Conservation (phyloP, 53 echinoderm and acorn worm genomes). For the Luidia sarsii region DNA sequence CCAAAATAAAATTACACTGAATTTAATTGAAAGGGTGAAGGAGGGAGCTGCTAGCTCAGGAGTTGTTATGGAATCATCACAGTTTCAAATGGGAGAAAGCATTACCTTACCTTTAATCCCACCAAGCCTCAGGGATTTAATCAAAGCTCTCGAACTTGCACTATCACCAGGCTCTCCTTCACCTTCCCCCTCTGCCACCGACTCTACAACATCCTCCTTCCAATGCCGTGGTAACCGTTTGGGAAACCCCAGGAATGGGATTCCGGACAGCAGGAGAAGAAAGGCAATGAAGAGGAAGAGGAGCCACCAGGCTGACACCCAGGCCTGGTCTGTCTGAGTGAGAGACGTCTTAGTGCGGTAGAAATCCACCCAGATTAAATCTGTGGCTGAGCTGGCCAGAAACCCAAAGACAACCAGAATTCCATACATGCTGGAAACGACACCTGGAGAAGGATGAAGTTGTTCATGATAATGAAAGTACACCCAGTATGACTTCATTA, state of each 20-base stretch:
- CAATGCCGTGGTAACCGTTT: conserved; percentile 42
- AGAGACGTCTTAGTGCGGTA: conserved; percentile 52
- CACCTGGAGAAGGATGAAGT: conserved; percentile 57
- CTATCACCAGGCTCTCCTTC: background rate
- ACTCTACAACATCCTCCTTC: background rate
- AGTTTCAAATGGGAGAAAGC: no score
- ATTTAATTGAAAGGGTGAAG: no score
- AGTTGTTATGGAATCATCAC: no score
- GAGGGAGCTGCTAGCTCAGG: no score
- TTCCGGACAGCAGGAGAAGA: conserved; percentile 29
- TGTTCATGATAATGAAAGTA: no score
- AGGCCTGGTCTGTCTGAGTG: background rate
- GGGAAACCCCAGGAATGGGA: conserved; percentile 60
- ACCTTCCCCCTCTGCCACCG: background rate
- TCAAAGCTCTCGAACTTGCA: background rate
- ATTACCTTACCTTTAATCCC: conserved; percentile 23
- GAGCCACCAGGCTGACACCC: conserved; percentile 46
- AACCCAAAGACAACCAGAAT: conserved; percentile 60
- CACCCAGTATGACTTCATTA: no score
- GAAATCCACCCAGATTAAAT: conserved; percentile 67
- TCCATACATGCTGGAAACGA: conserved; percentile 70
- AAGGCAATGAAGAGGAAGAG: conserved; percentile 44
- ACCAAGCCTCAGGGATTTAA: conserved; percentile 3
- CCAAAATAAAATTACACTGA: no score
- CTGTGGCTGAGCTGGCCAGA: conserved; percentile 52